Evolutionary conservation across 2,888 invertebrate genomes (phyloP).

Genomic region (Eupithecia subumbrata): DNA sequence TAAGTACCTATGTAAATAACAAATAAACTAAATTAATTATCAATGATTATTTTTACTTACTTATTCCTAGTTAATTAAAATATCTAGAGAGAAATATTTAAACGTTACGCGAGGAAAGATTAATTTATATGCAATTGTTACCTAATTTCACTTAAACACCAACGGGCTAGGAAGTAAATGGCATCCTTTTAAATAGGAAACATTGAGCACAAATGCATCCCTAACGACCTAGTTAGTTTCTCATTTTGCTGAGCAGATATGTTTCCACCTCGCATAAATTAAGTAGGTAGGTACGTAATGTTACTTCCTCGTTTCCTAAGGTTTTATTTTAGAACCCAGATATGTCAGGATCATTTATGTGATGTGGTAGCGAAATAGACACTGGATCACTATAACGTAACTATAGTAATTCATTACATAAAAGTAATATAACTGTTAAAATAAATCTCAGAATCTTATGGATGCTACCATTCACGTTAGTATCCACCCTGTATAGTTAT

Average conservation of each 20-base stretch:
- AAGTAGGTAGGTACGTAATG: neutral
- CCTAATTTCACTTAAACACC: too few species aligned
- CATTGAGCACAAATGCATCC: slow-evolving; percentile 22
- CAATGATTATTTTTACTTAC: too few species aligned
- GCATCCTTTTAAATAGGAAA: neutral
- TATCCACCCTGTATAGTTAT: neutral
- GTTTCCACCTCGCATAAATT: slow-evolving; percentile 7
- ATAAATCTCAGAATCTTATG: neutral
- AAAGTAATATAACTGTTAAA: too few species aligned
- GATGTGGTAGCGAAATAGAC: neutral
- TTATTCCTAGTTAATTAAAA: neutral
- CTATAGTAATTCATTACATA: too few species aligned
- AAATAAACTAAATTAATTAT: too few species aligned
- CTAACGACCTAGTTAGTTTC: slow-evolving; percentile 27
- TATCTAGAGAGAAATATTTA: neutral
- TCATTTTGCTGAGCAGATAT: slow-evolving; percentile 18
- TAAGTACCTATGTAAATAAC: too few species aligned
- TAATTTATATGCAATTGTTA: too few species aligned
- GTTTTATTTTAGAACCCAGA: neutral
- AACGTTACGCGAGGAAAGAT: neutral
- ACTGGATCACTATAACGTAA: too few species aligned
- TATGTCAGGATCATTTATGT: neutral
- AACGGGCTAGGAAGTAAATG: neutral
- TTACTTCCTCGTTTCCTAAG: neutral
- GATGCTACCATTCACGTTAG: too few species aligned